Percentiles rank a stretch among this genome's conserved stretches.
These are phyloP conservation scores for Abramis brama DNA, from an alignment of 2,113 vertebrate species.

Conservation along the genomic window DNA sequence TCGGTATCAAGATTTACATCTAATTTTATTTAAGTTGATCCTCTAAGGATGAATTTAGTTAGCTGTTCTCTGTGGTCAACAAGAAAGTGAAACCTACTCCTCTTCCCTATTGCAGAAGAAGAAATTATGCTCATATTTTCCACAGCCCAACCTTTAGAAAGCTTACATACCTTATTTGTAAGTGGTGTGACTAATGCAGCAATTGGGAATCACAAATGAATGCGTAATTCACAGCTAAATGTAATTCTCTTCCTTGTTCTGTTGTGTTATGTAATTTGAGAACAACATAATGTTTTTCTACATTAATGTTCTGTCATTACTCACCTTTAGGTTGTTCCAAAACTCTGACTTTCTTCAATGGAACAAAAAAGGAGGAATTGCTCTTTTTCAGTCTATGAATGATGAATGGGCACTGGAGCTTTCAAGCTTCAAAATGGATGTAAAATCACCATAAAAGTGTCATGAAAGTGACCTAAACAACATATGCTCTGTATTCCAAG, in stretches of 20 bases:
- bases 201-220: background rate
- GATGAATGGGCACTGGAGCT: background rate
- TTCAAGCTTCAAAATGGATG: background rate
- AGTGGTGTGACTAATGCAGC: slow-evolving; percentile 34
- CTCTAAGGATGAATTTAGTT: background rate
- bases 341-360: background rate
- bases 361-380: background rate
- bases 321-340: background rate
- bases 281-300: background rate
- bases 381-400: background rate
- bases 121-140: slow-evolving; percentile 54
- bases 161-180: slow-evolving; percentile 29
- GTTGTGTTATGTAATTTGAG: background rate
- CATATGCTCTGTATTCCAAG: background rate
- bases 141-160: slow-evolving; percentile 44
- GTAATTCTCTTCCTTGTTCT: background rate
- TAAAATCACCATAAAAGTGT: background rate
- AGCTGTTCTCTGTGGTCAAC: background rate
- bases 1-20: background rate
- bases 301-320: background rate
- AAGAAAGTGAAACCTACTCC: background rate
- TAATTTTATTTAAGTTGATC: background rate
- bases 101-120: background rate
- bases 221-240: background rate
- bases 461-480: background rate